Evolutionary conservation across 2,113 vertebrate species (phyloP).

Genomic region (Gallinago jamesoni): DNA sequence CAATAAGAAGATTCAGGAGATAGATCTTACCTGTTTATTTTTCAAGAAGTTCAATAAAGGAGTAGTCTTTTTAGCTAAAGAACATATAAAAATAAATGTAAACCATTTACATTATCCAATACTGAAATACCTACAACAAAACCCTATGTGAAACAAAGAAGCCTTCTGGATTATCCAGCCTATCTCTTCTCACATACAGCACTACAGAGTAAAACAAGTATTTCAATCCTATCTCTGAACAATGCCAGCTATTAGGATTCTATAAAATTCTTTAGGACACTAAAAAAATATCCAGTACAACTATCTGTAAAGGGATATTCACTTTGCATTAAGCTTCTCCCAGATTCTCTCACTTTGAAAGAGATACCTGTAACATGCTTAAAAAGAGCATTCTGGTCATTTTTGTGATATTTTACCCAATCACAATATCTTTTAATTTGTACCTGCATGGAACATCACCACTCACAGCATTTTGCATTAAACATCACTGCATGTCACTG

Average conservation of each 20-base stretch:
- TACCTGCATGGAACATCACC: not conserved
- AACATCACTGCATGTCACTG: not conserved
- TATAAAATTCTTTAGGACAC: not conserved
- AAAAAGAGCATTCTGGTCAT: not conserved
- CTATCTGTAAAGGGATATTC: not conserved
- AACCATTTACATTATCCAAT: not conserved
- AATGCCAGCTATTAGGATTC: not conserved
- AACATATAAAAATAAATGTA: constrained; percentile 20
- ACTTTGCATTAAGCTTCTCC: not conserved
- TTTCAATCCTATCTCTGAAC: not conserved
- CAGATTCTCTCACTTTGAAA: not conserved
- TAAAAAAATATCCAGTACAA: not conserved
- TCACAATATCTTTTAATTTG: not conserved
- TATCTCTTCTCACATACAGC: not conserved
- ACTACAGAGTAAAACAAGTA: not conserved
- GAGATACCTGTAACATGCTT: not conserved
- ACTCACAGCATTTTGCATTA: not conserved
- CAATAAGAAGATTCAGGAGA: not conserved
- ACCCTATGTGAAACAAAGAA: not conserved
- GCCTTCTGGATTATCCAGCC: not conserved
- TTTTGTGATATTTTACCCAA: not conserved
- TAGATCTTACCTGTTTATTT: constrained; percentile 92
- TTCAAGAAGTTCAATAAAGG: constrained; percentile 97
- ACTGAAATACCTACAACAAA: not conserved
- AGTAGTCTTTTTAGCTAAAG: constrained; percentile 93